A percentile compares a stretch with the other conserved stretches of the same genome.
phyloP scores from a whole-genome alignment of 2,113 vertebrate genomes.

The Cebus imitator region DNA sequence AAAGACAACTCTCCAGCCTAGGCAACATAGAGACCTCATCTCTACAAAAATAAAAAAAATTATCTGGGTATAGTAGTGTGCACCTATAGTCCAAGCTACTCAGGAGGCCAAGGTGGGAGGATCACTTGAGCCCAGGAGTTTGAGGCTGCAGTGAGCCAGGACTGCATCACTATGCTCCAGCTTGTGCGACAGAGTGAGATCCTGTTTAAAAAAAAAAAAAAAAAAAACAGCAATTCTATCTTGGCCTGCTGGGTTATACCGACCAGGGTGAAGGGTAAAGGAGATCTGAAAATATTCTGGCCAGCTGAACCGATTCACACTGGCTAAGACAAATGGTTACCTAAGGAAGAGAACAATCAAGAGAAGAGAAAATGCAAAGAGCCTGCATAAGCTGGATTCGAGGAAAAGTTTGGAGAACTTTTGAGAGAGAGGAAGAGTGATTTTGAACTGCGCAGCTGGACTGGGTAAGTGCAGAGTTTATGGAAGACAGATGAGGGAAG shows the following conservation, averaged over 20 bases:
- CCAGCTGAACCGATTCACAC: neutral
- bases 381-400: neutral
- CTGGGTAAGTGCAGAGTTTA: neutral
- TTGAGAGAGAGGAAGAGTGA: neutral
- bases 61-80: too few species aligned
- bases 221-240: neutral
- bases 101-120: too few species aligned
- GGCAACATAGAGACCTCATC: too few species aligned
- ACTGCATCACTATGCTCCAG: too few species aligned
- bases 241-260: neutral
- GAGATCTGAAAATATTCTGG: neutral
- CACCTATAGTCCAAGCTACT: too few species aligned
- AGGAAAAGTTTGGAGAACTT: neutral
- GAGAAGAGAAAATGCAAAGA: neutral
- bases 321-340: neutral
- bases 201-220: too few species aligned
- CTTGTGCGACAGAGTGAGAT: too few species aligned
- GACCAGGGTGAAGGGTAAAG: neutral
- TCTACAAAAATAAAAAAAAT: too few species aligned
- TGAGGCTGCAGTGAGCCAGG: too few species aligned
- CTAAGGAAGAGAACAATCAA: neutral
- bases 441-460: fast-evolving
- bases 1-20: neutral
- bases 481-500: neutral
- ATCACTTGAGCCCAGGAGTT: too few species aligned